Evolutionary conservation across 2,888 invertebrate species (phyloP).

Genomic region (Amblyjoppa proteus): DNA sequence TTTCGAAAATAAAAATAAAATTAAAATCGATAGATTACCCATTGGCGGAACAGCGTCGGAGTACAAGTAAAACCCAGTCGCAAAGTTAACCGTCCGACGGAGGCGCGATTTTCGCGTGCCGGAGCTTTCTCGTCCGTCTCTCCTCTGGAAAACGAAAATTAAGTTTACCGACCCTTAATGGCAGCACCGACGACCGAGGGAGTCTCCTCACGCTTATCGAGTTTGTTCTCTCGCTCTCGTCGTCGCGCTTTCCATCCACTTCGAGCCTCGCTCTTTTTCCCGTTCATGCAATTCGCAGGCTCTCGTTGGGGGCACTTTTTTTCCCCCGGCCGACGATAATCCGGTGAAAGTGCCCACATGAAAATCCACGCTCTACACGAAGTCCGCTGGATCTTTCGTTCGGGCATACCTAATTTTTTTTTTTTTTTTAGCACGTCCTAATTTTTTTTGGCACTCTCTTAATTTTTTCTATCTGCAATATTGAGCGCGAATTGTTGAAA

Average conservation of each 20-base stretch:
- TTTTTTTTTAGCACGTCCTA: no score
- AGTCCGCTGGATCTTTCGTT: constrained; percentile 5
- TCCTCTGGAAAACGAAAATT: constrained; percentile 49
- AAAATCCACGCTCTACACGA: constrained; percentile 25
- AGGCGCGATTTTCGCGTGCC: constrained; percentile 30
- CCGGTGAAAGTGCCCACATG: constrained; percentile 53
- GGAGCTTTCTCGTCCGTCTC: constrained; percentile 16
- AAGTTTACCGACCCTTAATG: constrained; percentile 57
- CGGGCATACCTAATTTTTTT: neutral
- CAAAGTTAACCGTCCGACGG: constrained; percentile 6
- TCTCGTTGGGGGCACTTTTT: constrained; percentile 29
- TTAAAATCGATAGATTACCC: neutral
- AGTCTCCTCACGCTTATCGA: constrained; percentile 51
- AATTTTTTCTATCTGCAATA: neutral
- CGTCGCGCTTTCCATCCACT: constrained; percentile 5
- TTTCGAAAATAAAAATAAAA: neutral
- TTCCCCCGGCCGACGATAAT: constrained; percentile 32
- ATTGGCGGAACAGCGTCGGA: neutral
- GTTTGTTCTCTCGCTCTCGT: constrained; percentile 40
- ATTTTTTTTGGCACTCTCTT: neutral
- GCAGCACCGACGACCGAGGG: constrained; percentile 55
- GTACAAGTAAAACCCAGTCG: neutral
- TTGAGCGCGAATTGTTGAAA: neutral
- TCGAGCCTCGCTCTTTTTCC: constrained; percentile 7
- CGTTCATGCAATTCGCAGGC: constrained; percentile 9